Conservation (phyloP, 2,797 vertebrate genomes). For the Cirrhinus mrigala region DNA sequence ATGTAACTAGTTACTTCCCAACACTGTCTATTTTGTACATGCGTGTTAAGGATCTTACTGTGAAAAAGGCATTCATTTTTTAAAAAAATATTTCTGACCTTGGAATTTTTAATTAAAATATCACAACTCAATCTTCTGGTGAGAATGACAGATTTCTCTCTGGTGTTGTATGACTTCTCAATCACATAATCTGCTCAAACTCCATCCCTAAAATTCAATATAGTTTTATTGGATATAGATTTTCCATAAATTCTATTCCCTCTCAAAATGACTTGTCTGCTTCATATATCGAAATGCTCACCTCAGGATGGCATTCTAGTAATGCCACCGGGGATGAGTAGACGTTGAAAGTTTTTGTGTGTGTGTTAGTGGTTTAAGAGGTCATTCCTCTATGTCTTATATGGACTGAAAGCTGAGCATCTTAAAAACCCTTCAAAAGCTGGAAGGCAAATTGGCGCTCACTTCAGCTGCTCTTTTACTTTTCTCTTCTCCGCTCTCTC, state of each 20-base stretch:
- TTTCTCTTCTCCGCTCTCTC: slow-evolving; percentile 29
- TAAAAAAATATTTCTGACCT: no score
- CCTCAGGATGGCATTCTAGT: background rate
- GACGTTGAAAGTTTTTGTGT: slow-evolving; percentile 27
- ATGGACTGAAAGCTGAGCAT: slow-evolving; percentile 55
- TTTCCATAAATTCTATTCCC: background rate
- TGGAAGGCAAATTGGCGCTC: slow-evolving; percentile 53
- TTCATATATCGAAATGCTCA: background rate
- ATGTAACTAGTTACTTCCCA: no score
- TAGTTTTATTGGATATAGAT: background rate
- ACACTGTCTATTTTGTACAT: background rate
- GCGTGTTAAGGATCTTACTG: background rate
- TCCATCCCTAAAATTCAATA: background rate
- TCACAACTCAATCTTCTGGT: background rate
- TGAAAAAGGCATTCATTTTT: background rate
- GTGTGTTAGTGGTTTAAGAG: slow-evolving; percentile 35
- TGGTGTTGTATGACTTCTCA: background rate
- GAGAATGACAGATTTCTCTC: background rate
- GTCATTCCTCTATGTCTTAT: slow-evolving; percentile 50
- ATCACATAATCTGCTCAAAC: background rate
- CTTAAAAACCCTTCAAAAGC: slow-evolving; percentile 44
- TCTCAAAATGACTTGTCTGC: background rate
- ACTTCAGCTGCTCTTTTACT: slow-evolving; percentile 49
- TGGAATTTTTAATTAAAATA: background rate
- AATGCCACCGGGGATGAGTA: background rate